A percentile compares a stretch with the other conserved stretches of the same genome.
Conservation (phyloP, 2,113 vertebrate genomes). For the Coturnix japonica region DNA sequence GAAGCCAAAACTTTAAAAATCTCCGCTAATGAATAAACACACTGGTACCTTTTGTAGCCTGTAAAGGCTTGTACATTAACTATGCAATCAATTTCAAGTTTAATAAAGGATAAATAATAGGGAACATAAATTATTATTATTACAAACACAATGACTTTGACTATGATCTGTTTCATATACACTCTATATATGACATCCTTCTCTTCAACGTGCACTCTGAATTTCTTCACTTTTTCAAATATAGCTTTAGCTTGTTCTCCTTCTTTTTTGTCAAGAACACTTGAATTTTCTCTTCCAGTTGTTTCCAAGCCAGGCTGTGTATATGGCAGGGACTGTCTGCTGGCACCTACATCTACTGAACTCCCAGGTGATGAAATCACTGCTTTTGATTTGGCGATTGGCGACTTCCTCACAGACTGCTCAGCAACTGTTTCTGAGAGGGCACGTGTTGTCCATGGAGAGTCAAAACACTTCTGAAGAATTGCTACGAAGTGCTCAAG, state of each 20-base stretch:
- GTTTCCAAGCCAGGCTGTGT: constrained; percentile 76
- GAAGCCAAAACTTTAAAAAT: constrained; percentile 86
- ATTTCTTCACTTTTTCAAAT: constrained; percentile 88
- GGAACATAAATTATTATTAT: constrained; percentile 83
- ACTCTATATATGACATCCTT: constrained; percentile 84
- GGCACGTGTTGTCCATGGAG: constrained; percentile 86
- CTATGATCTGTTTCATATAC: constrained; percentile 86
- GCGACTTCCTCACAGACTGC: constrained; percentile 77
- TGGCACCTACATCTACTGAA: constrained; percentile 68
- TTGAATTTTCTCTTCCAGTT: constrained; percentile 76
- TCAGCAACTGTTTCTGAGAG: constrained; percentile 85
- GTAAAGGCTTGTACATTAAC: constrained; percentile 83
- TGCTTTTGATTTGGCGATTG: constrained; percentile 73
- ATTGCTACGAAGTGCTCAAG: constrained; percentile 87
- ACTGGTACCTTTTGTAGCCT: constrained; percentile 84
- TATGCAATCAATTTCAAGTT: constrained; percentile 82
- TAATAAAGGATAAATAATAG: constrained; percentile 81
- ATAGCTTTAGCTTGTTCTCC: constrained; percentile 89
- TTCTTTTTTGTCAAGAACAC: constrained; percentile 87
- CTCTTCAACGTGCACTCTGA: constrained; percentile 83
- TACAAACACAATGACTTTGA: constrained; percentile 82
- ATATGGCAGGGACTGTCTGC: constrained; percentile 76
- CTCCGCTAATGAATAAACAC: constrained; percentile 83
- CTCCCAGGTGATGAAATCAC: constrained; percentile 68
- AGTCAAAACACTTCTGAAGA: constrained; percentile 87